These are phyloP conservation scores for Ceramica pisi DNA, from an alignment of 2,888 invertebrate species.

Conservation along the genomic window DNA sequence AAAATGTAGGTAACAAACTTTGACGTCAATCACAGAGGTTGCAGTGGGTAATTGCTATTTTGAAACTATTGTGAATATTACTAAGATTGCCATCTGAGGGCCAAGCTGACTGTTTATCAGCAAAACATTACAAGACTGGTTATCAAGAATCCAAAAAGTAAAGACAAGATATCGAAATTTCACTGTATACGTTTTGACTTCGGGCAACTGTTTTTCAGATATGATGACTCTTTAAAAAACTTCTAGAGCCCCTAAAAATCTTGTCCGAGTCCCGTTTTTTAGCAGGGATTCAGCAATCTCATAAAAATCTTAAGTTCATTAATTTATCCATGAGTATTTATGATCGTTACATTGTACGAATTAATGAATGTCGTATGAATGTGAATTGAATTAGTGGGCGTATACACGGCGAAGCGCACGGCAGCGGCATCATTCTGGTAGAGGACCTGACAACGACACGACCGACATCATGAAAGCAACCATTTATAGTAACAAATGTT, in stretches of 20 bases:
- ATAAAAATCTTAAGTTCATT: neutral
- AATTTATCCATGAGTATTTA: neutral
- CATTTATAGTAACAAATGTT: slow-evolving; percentile 44
- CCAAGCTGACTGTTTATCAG: neutral
- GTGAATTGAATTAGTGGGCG: slow-evolving; percentile 89
- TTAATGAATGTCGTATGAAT: too few relatives aligned
- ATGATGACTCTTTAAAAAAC: too few relatives aligned
- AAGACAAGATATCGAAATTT: neutral
- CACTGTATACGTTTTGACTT: too few relatives aligned
- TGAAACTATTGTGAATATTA: neutral
- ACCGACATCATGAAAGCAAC: slow-evolving; percentile 37
- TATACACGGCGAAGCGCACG: slow-evolving; percentile 68
- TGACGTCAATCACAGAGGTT: neutral
- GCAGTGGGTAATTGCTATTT: neutral
- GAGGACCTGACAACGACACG: too few relatives aligned
- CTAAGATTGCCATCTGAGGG: neutral
- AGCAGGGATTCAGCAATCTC: too few relatives aligned
- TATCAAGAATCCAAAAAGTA: neutral
- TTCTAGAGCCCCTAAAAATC: too few relatives aligned
- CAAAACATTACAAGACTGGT: neutral
- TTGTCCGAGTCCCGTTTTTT: too few relatives aligned
- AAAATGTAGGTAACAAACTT: neutral
- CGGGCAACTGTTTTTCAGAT: too few relatives aligned
- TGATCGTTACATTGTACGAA: neutral
- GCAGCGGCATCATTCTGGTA: too few relatives aligned